Base-by-base conservation (phyloP, 2,797 vertebrate genomes). In the Fringilla coelebs region DNA sequence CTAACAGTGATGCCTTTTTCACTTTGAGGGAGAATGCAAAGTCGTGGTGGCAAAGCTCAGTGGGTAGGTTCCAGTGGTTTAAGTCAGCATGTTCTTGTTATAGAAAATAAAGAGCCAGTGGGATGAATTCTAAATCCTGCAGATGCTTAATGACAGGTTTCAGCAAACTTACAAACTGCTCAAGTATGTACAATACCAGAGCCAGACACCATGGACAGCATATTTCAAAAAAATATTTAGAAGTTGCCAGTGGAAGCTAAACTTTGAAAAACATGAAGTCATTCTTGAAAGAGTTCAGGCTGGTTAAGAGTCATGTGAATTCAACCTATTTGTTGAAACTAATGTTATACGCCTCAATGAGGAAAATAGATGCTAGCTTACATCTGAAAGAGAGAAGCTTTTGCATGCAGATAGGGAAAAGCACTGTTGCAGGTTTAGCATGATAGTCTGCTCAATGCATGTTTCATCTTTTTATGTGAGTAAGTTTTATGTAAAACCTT, bases 91-190 rank as follows among this genome's bases (percentile, higher is more conserved):
- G 89, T 93, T 95, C 92, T 88, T 81, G 72, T 96, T 96, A 73
- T 41, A 89, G 91, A 93, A 96, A 96, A 74, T 18, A 26, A 91
- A 95, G 78, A 86, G 66, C 34, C 62, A 66, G 63, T 58, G 81
- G 94, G 74, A 90, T 88, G 60, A 68, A 57, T 58, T 86, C 66
- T 78, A 77, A 84, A 73, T 94, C 48, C 76, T 96, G 84, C 96
- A 96, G 95, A 94, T 94, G 92, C 60, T 86, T 96, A 97, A 97
- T 96, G 82, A 96, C 72, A 79, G 92, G 95, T 93, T 97, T 94
- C 63, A 84, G 81, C 85, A 94, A 95, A 79, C 60, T 90, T 89
- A 85, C 36, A 0, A 85, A 65, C 66, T 83, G 89, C 68, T 78
- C 83, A 93, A 36, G 36, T 91, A 92, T 92, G 91, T 58, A 4